Base-by-base conservation (phyloP, 2,113 vertebrate species). In the Leptosomus discolor region DNA sequence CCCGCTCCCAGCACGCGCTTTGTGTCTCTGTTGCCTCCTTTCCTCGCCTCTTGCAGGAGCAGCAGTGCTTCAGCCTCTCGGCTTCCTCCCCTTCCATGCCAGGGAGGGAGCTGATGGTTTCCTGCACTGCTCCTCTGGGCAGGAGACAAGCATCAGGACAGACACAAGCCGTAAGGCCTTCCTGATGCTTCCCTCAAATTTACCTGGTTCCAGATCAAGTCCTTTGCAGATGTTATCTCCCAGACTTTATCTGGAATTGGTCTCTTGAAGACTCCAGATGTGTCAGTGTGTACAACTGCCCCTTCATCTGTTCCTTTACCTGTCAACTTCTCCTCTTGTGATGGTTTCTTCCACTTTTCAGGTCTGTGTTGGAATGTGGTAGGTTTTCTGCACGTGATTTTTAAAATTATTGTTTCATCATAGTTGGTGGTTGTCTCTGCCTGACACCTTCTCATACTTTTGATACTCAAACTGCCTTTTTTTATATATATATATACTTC, bases 1-100 rank as follows among this genome's bases (percentile, higher is more conserved):
- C 39, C 54, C 19, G 14, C 43, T 64, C 39, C 13, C 6, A 26
- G 11, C 14, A 5, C 4, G 5, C 0, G 0, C 20, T 67, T 29
- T 1, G 23, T 12, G 2, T 83, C 11, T 43, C 77, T 30, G 7
- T 41, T 85, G 75, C 22, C 43, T 34, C 11, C 20, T 93, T 50
- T 65, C 46, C 58, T 73, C 45, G 37, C 41, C 41, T 45, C 18
- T 69, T 50, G 36, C 41, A 77, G 82, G n/a, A 65, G 12, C 3
- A 4, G 15, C 0, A 3, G 7, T 57, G 43, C 54, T 77, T 83
- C 60, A 77, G 21, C 27, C 48, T 68, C 58, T 73, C 56, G 78
- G 26, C 16, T 60, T 82, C 23, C 29, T 81, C 12, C 36, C 17
- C 39, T 58, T 70, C 51, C 24, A 1, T 36, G 27, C 30, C 2